Conservation (phyloP, 2,888 invertebrate genomes). For the Notodonta ziczac region DNA sequence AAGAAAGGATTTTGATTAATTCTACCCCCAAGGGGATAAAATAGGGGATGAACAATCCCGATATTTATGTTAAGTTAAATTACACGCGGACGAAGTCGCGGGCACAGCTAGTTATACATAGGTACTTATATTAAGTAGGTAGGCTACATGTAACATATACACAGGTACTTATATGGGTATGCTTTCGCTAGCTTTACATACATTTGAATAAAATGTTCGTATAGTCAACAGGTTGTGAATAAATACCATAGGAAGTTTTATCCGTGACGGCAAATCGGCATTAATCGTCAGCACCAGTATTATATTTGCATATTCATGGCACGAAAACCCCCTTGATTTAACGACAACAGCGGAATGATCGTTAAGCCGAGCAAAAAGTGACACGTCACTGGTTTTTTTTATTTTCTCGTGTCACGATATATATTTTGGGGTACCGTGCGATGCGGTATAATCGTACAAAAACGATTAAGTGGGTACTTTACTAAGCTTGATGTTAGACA, state of each 20-base stretch:
- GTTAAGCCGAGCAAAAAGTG: slow-evolving; percentile 62
- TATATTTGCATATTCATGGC: slow-evolving; percentile 72
- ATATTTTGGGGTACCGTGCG: slow-evolving; percentile 39
- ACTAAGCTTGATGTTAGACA: slow-evolving; percentile 11
- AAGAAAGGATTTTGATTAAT: too few species aligned
- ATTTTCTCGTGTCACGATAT: slow-evolving; percentile 47
- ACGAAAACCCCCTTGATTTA: slow-evolving; percentile 62
- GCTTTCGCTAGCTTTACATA: background rate
- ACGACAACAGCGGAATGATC: slow-evolving; percentile 62
- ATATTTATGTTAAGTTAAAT: too few species aligned
- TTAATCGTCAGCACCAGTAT: slow-evolving; percentile 61
- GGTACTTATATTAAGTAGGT: too few species aligned
- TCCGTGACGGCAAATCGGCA: slow-evolving; percentile 56
- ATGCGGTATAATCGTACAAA: slow-evolving; percentile 14
- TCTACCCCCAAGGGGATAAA: too few species aligned
- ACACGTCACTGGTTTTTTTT: slow-evolving; percentile 57
- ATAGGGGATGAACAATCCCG: too few species aligned
- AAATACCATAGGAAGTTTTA: slow-evolving; percentile 47
- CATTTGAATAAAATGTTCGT: slow-evolving; percentile 5
- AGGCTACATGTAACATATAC: too few species aligned
- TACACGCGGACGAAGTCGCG: too few species aligned
- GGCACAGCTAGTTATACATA: too few species aligned
- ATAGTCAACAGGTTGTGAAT: slow-evolving; percentile 54
- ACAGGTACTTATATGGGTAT: too few species aligned
- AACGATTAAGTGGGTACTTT: slow-evolving; percentile 16